Conservation (phyloP, 30 jellyfish, hydroid and myxozoan genomes). For the Rhopilema esculentum region DNA sequence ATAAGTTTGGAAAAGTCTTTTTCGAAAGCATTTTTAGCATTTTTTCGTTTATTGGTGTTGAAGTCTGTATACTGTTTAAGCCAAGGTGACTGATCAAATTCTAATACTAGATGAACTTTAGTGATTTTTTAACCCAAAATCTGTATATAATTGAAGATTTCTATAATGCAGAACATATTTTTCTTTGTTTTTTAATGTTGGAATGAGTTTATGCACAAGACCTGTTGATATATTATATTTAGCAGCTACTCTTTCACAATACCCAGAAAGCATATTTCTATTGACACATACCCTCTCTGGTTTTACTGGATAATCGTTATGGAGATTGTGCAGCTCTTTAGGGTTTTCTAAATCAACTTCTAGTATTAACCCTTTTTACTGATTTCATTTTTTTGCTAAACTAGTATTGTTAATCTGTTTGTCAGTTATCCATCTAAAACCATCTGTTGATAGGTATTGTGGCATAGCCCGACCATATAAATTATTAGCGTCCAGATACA, state of each 20-base stretch:
- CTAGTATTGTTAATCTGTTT: constrained; percentile 16
- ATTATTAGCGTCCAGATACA: constrained; percentile 83
- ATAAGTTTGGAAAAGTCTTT: constrained; percentile 70
- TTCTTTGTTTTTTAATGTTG: constrained; percentile 51
- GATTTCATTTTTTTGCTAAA: neutral
- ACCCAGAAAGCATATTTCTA: constrained; percentile 42
- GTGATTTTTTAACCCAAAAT: constrained; percentile 41
- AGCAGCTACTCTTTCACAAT: neutral
- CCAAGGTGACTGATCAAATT: constrained; percentile 66
- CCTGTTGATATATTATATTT: constrained; percentile 34
- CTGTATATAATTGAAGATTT: constrained; percentile 41
- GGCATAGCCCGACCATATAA: constrained; percentile 85
- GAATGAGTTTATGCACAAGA: constrained; percentile 56
- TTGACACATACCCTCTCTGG: constrained; percentile 53
- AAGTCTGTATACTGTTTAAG: constrained; percentile 60
- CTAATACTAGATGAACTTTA: constrained; percentile 61
- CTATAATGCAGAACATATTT: constrained; percentile 63
- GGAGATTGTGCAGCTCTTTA: constrained; percentile 58
- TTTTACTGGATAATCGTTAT: constrained; percentile 78
- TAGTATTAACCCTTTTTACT: constrained; percentile 48
- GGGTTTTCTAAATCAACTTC: constrained; percentile 78
- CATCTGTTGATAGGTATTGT: constrained; percentile 71
- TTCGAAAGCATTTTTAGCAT: constrained; percentile 67
- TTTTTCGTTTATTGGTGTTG: constrained; percentile 56
- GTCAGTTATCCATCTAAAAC: constrained; percentile 68